These are phyloP conservation scores for Labrus mixtus DNA, from an alignment of 2,113 vertebrate species.

Conservation along the genomic window DNA sequence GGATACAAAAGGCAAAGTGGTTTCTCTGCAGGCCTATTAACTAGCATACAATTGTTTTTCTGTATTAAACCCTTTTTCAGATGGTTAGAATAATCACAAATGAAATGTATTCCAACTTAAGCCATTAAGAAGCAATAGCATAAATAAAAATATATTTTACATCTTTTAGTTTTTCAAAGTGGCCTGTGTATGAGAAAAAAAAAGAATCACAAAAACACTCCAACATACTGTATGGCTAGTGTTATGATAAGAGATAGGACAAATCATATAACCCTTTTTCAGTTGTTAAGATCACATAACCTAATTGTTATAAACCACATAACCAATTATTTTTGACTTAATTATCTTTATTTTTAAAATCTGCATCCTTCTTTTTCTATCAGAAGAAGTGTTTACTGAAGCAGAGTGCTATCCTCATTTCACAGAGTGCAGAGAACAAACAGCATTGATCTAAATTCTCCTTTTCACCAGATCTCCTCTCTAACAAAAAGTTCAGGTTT, in stretches of 20 bases:
- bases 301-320: neutral
- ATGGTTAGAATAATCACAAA: neutral
- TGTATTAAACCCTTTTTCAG: neutral
- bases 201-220: neutral
- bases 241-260: neutral
- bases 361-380: neutral
- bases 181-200: neutral
- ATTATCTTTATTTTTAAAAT: neutral
- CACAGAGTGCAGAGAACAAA: conserved; percentile 1
- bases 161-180: too few relatives aligned
- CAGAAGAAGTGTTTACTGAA: neutral
- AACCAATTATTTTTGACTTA: neutral
- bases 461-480: conserved; percentile 3
- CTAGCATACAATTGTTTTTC: neutral
- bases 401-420: conserved; percentile 7
- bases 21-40: neutral
- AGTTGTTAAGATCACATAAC: neutral
- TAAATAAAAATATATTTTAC: too few relatives aligned
- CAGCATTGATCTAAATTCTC: neutral
- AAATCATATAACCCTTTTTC: neutral
- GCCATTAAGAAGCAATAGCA: too few relatives aligned
- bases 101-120: neutral
- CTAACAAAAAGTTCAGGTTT: conserved; percentile 51
- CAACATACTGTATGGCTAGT: neutral
- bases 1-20: neutral